Evolutionary conservation across 2,888 invertebrate species (phyloP).

Genomic region (Caenorhabditis imperialis): DNA sequence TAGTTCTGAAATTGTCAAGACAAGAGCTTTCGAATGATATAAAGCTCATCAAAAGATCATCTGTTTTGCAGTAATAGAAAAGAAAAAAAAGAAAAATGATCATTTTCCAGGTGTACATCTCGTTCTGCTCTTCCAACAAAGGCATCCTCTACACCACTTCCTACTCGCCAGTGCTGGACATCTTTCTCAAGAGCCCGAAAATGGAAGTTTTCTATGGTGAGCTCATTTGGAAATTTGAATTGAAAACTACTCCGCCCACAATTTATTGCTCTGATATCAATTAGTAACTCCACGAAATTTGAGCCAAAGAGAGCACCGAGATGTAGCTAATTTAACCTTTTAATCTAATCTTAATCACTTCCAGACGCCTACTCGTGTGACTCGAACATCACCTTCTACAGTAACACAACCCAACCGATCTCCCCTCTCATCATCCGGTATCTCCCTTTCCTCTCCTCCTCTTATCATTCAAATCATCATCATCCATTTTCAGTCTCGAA

Average conservation of each 20-base stretch:
- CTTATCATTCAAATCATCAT: not conserved
- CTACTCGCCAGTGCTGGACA: slow-evolving; percentile 24
- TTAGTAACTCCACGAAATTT: too few relatives aligned
- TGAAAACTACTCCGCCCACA: too few relatives aligned
- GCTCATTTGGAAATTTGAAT: too few relatives aligned
- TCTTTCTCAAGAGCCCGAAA: slow-evolving; percentile 20
- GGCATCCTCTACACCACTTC: slow-evolving; percentile 34
- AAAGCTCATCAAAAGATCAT: not conserved
- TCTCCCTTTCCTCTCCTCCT: not conserved
- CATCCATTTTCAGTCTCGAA: slow-evolving; percentile 13
- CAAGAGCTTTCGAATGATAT: not conserved
- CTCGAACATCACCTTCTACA: slow-evolving; percentile 24
- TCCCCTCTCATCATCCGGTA: slow-evolving; percentile 42
- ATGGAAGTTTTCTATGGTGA: slow-evolving; percentile 47
- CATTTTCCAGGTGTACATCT: slow-evolving; percentile 25
- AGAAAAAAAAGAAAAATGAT: not conserved
- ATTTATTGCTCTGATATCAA: too few relatives aligned
- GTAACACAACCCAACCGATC: slow-evolving; percentile 22
- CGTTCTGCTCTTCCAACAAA: slow-evolving; percentile 19
- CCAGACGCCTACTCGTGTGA: slow-evolving; percentile 41
- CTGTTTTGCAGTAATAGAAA: not conserved
- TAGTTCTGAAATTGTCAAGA: too few relatives aligned
- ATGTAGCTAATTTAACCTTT: not conserved
- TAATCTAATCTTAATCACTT: not conserved
- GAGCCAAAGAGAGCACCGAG: too few relatives aligned